A percentile compares a stretch with the other conserved stretches of the same genome.
These are phyloP conservation scores for Trinectes maculatus DNA, from an alignment of 2,113 vertebrate species.

Conservation along the genomic window DNA sequence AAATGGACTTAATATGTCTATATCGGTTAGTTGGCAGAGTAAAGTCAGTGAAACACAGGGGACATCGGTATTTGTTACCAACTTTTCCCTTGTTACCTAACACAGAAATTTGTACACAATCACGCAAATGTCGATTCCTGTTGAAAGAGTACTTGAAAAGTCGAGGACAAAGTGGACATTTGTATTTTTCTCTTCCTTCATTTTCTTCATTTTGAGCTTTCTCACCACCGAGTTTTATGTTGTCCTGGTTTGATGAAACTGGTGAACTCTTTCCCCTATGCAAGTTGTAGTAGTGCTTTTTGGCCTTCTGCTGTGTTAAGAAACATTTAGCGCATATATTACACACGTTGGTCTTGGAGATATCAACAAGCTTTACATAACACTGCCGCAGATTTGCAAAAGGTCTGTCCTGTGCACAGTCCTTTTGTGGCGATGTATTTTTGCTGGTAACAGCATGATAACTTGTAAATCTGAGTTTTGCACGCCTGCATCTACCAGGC, in stretches of 20 bases:
- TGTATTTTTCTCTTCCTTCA: conserved; percentile 32
- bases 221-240: conserved; percentile 47
- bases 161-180: conserved; percentile 79
- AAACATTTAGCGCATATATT: conserved; percentile 65
- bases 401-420: neutral
- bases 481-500: conserved; percentile 54
- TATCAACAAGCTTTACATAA: conserved; percentile 77
- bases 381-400: conserved; percentile 56
- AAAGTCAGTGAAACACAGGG: conserved; percentile 73
- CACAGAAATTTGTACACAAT: conserved; percentile 68
- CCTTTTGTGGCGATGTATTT: conserved; percentile 5
- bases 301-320: conserved; percentile 20
- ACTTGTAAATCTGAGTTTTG: neutral
- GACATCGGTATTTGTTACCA: conserved; percentile 70
- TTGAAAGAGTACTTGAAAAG: conserved; percentile 79
- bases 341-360: conserved; percentile 56
- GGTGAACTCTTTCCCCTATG: conserved; percentile 45
- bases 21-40: conserved; percentile 61
- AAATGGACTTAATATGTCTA: conserved; percentile 73
- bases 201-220: conserved; percentile 26
- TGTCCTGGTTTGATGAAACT: conserved; percentile 25
- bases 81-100: conserved; percentile 55
- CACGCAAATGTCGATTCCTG: conserved; percentile 75
- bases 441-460: conserved; percentile 2
- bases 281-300: conserved; percentile 50